Percentiles rank a stretch among this genome's conserved stretches.
Evolutionary conservation across 2,113 vertebrate species (phyloP).

Genomic region (Odocoileus virginianus): DNA sequence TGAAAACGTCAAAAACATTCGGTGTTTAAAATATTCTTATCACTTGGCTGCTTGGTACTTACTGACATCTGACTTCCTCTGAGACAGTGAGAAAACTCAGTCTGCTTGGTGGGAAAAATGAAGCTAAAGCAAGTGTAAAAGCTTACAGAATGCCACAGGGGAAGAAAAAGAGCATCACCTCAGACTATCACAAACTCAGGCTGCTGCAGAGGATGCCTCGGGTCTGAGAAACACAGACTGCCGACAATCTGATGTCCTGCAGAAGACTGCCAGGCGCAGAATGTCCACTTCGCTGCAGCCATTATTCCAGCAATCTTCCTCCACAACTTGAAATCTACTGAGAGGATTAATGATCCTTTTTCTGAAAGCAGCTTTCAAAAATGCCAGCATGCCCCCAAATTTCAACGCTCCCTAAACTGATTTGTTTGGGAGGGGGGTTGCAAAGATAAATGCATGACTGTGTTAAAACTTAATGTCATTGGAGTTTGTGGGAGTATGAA

Average conservation of each 20-base stretch:
- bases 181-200: background rate
- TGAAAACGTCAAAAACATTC: constrained; percentile 24
- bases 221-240: background rate
- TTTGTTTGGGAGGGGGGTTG: background rate
- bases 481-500: background rate
- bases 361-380: constrained; percentile 9
- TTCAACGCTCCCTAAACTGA: background rate
- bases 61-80: constrained; percentile 33
- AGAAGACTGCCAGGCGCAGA: background rate
- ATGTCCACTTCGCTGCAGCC: background rate
- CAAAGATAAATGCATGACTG: background rate
- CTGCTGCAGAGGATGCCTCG: background rate
- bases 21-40: constrained; percentile 52
- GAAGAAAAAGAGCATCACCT: background rate
- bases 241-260: background rate
- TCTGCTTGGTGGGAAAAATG: constrained; percentile 35
- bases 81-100: constrained; percentile 49
- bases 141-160: background rate
- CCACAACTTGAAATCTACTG: background rate
- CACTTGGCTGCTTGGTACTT: background rate
- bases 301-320: background rate
- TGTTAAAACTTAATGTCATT: background rate
- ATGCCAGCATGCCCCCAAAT: background rate
- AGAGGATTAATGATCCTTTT: background rate
- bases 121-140: constrained; percentile 15